These are phyloP conservation scores for Chloropsis hardwickii DNA, from an alignment of 2,113 vertebrate genomes.

Conservation along the genomic window DNA sequence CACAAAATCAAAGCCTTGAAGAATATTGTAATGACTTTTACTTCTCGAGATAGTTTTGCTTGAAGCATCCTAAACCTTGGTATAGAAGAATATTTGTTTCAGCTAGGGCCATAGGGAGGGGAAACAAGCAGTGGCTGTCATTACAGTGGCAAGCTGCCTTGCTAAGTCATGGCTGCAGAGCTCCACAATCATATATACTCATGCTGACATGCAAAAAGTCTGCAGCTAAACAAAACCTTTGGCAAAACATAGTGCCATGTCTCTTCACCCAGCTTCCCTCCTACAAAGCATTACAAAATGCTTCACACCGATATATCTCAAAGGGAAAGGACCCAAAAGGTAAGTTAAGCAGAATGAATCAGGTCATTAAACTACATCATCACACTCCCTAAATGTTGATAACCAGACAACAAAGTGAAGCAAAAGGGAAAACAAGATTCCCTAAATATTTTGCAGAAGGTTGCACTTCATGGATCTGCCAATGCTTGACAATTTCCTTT, in stretches of 20 bases:
- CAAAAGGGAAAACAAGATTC: neutral
- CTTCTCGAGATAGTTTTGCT: neutral
- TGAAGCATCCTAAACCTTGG: neutral
- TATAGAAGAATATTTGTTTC: neutral
- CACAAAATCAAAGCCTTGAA: neutral
- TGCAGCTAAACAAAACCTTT: neutral
- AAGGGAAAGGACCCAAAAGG: neutral
- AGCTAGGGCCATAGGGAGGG: neutral
- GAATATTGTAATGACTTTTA: neutral
- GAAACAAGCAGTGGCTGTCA: neutral
- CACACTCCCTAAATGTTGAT: neutral
- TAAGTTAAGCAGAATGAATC: neutral
- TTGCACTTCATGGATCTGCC: neutral
- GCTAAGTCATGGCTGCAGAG: conserved; percentile 13
- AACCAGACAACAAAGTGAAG: neutral
- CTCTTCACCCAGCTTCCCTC: neutral
- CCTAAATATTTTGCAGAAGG: neutral
- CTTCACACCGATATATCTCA: neutral
- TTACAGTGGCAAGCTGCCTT: conserved; percentile 5
- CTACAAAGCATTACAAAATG: neutral
- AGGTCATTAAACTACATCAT: neutral
- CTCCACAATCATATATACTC: neutral
- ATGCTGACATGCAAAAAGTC: conserved; percentile 12
- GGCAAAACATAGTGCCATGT: neutral
- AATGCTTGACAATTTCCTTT: neutral